Evolutionary conservation across 2,113 vertebrate species (phyloP).

Genomic region (Cyphotilapia sp.): DNA sequence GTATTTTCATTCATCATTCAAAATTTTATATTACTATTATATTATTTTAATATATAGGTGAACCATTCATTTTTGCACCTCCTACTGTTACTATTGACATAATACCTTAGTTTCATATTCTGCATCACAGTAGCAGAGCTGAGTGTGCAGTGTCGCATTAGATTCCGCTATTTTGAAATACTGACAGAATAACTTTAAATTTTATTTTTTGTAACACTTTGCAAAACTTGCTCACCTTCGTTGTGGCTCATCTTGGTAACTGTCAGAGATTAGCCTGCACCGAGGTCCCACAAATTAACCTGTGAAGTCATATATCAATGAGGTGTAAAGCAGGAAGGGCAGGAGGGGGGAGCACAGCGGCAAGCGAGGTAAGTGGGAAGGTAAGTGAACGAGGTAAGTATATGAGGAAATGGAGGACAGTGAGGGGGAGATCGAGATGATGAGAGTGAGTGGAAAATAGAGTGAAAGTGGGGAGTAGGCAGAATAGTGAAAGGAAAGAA

Average conservation of each 20-base stretch:
- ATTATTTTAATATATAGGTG: background rate
- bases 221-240: background rate
- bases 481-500: background rate
- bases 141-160: background rate
- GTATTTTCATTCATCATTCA: no score
- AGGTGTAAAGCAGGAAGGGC: background rate
- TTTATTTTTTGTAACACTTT: background rate
- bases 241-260: conserved; percentile 28
- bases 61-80: background rate
- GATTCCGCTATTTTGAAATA: background rate
- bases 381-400: background rate
- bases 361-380: background rate
- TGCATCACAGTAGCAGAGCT: background rate
- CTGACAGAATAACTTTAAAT: background rate
- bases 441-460: background rate
- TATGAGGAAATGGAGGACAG: background rate
- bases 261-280: conserved; percentile 29
- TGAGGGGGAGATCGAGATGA: background rate
- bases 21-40: background rate
- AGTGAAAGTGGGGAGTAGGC: background rate
- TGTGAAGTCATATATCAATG: conserved; percentile 7
- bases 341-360: background rate
- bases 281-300: conserved; percentile 21
- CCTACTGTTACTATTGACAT: background rate
- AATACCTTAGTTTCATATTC: background rate